A percentile compares a stretch with the other conserved stretches of the same genome.
Conservation (phyloP, 2,797 vertebrate genomes). For the Hypotaenidia okinawae region DNA sequence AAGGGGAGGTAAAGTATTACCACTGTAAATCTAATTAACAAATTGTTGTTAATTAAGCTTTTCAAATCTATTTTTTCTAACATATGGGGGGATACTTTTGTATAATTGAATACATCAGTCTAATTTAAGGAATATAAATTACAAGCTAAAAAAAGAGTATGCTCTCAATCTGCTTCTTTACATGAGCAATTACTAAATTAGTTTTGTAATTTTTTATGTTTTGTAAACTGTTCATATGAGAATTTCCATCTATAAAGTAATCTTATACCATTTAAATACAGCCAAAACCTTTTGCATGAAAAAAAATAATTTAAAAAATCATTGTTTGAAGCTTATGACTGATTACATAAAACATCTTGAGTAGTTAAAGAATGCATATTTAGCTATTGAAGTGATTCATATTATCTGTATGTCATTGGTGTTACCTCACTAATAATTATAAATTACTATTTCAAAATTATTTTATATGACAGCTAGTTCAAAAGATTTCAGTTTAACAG, state of each 20-base stretch:
- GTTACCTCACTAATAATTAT: not conserved
- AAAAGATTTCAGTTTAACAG: conserved; percentile 36
- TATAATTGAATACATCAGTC: conserved; percentile 27
- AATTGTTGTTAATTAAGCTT: conserved; percentile 50
- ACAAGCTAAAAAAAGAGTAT: conserved; percentile 17
- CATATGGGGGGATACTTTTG: not conserved
- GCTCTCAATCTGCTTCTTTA: conserved; percentile 9
- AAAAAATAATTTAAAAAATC: not conserved
- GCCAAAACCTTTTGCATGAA: not conserved
- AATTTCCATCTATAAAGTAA: not conserved
- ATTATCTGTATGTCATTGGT: not conserved
- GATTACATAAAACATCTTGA: not conserved
- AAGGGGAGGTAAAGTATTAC: not conserved
- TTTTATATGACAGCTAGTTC: conserved; percentile 15
- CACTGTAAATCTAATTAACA: conserved; percentile 37
- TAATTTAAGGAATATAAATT: conserved; percentile 43
- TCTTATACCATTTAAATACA: not conserved
- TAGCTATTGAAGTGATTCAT: not conserved
- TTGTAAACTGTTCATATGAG: conserved; percentile 34
- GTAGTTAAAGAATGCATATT: not conserved
- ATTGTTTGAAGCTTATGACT: not conserved
- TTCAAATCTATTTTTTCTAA: conserved; percentile 11
- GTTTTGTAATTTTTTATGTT: conserved; percentile 13
- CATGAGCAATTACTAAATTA: conserved; percentile 51
- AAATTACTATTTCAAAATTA: conserved; percentile 28